phyloP scores from a whole-genome alignment of 2,888 invertebrate genomes.

The Litoditis marina region DNA sequence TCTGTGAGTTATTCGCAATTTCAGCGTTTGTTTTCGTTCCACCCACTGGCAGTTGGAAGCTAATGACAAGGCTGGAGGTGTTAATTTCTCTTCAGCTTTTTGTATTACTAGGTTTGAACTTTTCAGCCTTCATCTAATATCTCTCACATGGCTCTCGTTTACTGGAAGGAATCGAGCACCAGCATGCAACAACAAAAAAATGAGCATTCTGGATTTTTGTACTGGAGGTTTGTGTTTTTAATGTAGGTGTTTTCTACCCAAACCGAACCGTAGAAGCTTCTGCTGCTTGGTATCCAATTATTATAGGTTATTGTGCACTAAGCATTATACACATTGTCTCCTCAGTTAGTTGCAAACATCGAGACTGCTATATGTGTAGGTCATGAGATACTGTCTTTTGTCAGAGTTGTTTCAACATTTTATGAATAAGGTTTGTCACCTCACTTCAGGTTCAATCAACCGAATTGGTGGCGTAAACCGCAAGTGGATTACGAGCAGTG shows the following conservation, averaged over 20 bases:
- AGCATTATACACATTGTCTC: too few species aligned
- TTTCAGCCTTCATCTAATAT: slow-evolving; percentile 12
- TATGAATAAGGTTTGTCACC: too few species aligned
- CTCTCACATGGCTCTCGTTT: slow-evolving; percentile 14
- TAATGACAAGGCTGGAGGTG: neutral
- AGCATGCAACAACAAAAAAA: neutral
- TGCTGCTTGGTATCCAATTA: too few species aligned
- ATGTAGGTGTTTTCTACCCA: neutral
- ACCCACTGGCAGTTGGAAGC: too few species aligned
- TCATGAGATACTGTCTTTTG: too few species aligned
- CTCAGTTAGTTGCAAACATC: too few species aligned
- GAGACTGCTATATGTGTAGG: too few species aligned
- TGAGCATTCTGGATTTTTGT: slow-evolving; percentile 8
- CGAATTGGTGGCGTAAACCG: slow-evolving; percentile 33
- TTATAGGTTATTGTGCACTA: too few species aligned
- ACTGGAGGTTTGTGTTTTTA: slow-evolving; percentile 2
- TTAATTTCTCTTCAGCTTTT: neutral
- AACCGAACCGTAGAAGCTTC: too few species aligned
- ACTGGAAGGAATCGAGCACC: slow-evolving; percentile 22
- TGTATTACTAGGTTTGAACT: neutral
- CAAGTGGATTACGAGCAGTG: slow-evolving; percentile 34
- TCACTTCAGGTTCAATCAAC: slow-evolving; percentile 9
- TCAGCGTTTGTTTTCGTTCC: too few species aligned
- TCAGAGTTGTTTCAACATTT: too few species aligned
- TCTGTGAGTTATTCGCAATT: too few species aligned